A percentile compares a stretch with the other conserved stretches of the same genome.
Evolutionary conservation across 2,113 vertebrate genomes (phyloP).

Genomic region (Aleadryas rufinucha): DNA sequence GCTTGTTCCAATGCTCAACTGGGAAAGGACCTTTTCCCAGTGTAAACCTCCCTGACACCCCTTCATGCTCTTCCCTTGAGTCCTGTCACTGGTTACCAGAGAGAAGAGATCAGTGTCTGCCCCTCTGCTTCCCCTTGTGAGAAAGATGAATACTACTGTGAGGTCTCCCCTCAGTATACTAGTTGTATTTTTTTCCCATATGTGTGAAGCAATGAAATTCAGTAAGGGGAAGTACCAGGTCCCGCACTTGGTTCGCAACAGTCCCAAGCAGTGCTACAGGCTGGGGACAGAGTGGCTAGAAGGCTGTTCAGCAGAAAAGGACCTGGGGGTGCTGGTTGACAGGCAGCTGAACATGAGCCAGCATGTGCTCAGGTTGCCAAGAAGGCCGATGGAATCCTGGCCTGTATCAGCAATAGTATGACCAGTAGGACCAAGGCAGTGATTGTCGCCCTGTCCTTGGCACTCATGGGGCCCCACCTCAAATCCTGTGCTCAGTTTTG

Average conservation of each 20-base stretch:
- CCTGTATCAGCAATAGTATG: neutral
- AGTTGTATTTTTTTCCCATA: neutral
- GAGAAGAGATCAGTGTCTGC: neutral
- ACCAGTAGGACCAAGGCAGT: neutral
- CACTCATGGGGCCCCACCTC: accelerated
- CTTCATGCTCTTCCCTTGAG: neutral
- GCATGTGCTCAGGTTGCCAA: neutral
- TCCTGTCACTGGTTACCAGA: neutral
- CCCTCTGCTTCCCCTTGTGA: neutral
- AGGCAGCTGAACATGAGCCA: neutral
- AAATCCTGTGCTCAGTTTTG: neutral
- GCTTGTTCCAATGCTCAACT: neutral
- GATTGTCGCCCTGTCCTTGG: accelerated
- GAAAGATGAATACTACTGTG: neutral
- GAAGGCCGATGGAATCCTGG: neutral
- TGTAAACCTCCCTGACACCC: neutral
- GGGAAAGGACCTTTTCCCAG: neutral
- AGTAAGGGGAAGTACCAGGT: accelerated
- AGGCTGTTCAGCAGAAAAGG: neutral
- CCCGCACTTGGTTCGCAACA: neutral
- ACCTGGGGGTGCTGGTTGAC: accelerated
- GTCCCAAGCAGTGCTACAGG: accelerated
- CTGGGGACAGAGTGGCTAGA: neutral
- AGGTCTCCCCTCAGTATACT: neutral
- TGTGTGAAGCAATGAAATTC: neutral